Evolutionary conservation across 2,888 invertebrate species (phyloP).

Genomic region (Diarsia dahlii): DNA sequence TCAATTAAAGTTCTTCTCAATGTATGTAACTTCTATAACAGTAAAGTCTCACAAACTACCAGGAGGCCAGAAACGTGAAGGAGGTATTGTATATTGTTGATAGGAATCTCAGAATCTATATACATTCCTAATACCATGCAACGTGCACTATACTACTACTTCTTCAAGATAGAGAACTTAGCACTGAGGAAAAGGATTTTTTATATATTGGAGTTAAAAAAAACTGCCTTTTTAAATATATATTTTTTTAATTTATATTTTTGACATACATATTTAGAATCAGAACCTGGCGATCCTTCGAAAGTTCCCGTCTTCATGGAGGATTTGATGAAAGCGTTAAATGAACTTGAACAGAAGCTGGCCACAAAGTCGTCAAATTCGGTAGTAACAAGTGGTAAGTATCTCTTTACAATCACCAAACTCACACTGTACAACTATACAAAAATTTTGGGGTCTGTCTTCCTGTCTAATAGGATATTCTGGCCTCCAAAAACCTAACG

Average conservation of each 20-base stretch:
- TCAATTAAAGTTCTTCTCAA: too few relatives aligned
- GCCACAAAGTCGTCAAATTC: background rate
- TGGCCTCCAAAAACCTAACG: too few relatives aligned
- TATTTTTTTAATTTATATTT: background rate
- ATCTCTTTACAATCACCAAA: background rate
- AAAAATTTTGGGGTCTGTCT: background rate
- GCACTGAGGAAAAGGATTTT: too few relatives aligned
- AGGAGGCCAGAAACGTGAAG: too few relatives aligned
- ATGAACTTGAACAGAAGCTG: slow-evolving; percentile 72
- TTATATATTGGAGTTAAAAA: too few relatives aligned
- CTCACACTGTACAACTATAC: background rate
- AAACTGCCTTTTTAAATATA: background rate
- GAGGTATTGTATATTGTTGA: too few relatives aligned
- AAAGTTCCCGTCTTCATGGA: slow-evolving; percentile 75
- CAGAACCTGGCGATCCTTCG: background rate
- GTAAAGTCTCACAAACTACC: too few relatives aligned
- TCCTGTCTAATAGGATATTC: background rate
- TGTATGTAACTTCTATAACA: too few relatives aligned
- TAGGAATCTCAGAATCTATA: too few relatives aligned
- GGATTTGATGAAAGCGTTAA: slow-evolving; percentile 77
- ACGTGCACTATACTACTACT: too few relatives aligned
- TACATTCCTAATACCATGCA: too few relatives aligned
- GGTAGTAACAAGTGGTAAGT: slow-evolving; percentile 34
- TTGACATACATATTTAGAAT: background rate
- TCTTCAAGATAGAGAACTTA: too few relatives aligned